A percentile compares a stretch with the other conserved stretches of the same genome.
phyloP scores from a whole-genome alignment of 2,888 invertebrate genomes.

The Acrobasis repandana region DNA sequence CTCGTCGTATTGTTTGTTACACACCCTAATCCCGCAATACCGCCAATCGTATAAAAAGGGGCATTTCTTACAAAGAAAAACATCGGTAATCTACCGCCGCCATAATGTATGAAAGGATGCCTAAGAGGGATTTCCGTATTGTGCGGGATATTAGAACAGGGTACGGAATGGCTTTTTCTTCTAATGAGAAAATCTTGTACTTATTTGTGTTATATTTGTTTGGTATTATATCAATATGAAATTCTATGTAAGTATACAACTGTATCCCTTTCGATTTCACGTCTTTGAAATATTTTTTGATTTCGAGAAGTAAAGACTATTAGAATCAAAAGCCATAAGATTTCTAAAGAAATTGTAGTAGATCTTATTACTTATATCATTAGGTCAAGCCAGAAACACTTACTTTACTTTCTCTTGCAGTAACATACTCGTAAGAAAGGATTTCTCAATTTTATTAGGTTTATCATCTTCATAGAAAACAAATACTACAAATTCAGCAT shows the following conservation, averaged over 20 bases:
- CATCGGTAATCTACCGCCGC: conserved; percentile 56
- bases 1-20: conserved; percentile 19
- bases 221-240: background rate
- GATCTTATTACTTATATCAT: no score
- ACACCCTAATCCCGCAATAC: conserved; percentile 54
- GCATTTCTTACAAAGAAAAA: conserved; percentile 35
- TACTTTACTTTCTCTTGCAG: no score
- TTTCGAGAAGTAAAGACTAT: background rate
- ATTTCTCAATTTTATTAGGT: no score
- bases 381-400: no score
- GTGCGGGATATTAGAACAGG: conserved; percentile 26
- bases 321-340: no score
- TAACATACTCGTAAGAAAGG: no score
- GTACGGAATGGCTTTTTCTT: conserved; percentile 30
- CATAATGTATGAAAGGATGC: conserved; percentile 44
- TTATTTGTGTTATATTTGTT: conserved; percentile 11
- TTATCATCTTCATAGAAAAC: no score
- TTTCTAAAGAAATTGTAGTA: no score
- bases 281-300: background rate
- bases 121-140: conserved; percentile 32
- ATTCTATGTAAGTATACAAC: background rate
- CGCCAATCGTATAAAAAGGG: conserved; percentile 58
- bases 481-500: no score
- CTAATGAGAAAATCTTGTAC: conserved; percentile 23
- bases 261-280: no score